Conservation (phyloP, 2,113 vertebrate genomes). For the Rhabdornis inornatus region DNA sequence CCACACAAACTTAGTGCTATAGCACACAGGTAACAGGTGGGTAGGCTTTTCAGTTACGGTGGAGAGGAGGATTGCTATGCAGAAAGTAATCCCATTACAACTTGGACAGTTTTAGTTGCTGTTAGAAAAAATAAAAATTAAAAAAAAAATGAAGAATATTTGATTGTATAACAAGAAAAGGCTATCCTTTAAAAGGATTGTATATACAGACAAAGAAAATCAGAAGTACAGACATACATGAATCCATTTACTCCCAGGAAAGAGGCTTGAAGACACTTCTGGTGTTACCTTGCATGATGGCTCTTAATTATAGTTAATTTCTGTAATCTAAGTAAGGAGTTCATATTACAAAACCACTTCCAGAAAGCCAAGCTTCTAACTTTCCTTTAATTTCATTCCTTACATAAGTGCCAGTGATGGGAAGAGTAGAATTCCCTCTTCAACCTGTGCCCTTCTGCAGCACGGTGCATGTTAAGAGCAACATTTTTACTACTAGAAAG, state of each 20-base stretch:
- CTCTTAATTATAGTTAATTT: background rate
- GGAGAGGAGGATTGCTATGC: background rate
- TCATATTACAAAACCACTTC: background rate
- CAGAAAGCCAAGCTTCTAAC: background rate
- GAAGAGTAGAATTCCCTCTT: background rate
- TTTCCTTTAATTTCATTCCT: background rate
- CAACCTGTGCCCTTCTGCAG: background rate
- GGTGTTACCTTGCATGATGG: rapidly evolving
- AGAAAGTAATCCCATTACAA: background rate
- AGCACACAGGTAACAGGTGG: background rate
- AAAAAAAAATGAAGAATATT: background rate
- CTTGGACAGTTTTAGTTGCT: background rate
- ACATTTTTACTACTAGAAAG: background rate
- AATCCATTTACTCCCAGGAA: background rate
- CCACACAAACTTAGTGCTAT: background rate
- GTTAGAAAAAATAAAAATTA: background rate
- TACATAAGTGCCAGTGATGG: rapidly evolving
- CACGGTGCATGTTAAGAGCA: background rate
- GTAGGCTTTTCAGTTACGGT: background rate
- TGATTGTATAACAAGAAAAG: background rate
- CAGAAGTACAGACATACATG: background rate
- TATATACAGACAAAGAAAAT: background rate
- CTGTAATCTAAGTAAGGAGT: background rate
- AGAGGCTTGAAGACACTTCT: background rate
- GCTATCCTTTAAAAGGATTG: background rate